Evolutionary conservation across 2,888 invertebrate genomes (phyloP).

Genomic region (Onthophagus sagittarius): DNA sequence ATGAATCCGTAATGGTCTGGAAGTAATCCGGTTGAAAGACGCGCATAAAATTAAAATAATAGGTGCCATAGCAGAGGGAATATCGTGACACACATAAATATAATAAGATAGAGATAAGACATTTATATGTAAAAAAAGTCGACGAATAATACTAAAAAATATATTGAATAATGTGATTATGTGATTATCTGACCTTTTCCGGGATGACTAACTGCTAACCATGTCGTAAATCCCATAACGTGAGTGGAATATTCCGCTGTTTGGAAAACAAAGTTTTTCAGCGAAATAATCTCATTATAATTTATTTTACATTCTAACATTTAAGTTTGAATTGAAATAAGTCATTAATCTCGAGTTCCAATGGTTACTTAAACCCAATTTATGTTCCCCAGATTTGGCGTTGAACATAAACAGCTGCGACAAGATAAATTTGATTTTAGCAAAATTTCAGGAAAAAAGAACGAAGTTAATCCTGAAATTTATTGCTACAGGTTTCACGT

Average conservation of each 20-base stretch:
- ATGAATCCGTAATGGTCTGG: neutral
- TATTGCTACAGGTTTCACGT: neutral
- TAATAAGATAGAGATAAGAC: neutral
- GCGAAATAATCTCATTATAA: neutral
- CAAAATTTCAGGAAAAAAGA: neutral
- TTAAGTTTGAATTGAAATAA: no score
- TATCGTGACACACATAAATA: neutral
- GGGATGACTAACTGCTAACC: conserved; percentile 53
- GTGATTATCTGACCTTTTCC: conserved; percentile 50
- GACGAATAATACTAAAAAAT: neutral
- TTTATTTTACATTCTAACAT: no score
- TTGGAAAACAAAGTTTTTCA: conserved; percentile 26
- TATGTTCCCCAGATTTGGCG: neutral
- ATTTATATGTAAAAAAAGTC: no score
- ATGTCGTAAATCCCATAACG: conserved; percentile 54
- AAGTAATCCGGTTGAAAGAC: neutral
- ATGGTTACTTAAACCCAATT: neutral
- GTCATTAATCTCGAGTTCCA: neutral
- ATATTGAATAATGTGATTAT: neutral
- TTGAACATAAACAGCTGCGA: neutral
- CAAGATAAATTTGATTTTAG: neutral
- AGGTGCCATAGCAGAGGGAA: neutral
- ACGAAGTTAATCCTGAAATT: neutral
- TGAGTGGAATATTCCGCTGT: conserved; percentile 45
- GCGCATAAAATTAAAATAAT: neutral